Evolutionary conservation across 2,113 vertebrate genomes (phyloP).

Genomic region (Atherinomorus stipes): DNA sequence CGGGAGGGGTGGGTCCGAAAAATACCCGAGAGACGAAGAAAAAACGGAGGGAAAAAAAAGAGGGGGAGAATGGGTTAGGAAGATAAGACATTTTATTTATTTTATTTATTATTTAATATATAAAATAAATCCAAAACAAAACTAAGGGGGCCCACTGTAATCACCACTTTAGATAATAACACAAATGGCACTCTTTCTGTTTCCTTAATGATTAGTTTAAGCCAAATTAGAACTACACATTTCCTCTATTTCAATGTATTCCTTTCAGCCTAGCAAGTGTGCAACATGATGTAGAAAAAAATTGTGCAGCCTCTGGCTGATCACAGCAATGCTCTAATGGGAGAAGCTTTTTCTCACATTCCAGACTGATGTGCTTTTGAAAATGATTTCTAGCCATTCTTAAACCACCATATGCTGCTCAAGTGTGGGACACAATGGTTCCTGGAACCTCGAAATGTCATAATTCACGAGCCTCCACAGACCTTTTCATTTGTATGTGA

Average conservation of each 20-base stretch:
- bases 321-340: constrained; percentile 5
- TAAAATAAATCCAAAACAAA: no score
- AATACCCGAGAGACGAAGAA: no score
- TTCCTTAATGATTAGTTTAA: constrained; percentile 1
- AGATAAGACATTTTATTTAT: no score
- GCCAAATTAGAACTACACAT: constrained; percentile 4
- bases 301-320: neutral
- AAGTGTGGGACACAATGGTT: constrained; percentile 6
- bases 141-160: no score
- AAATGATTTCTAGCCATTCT: constrained; percentile 1
- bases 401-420: constrained; percentile 7
- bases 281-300: constrained; percentile 20
- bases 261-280: neutral
- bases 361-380: constrained; percentile 29
- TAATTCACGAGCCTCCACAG: neutral
- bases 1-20: no score
- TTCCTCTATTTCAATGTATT: constrained; percentile 15
- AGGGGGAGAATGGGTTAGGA: no score
- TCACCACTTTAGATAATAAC: neutral
- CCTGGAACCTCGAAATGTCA: neutral
- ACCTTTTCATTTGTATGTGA: constrained; percentile 10
- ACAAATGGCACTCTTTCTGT: neutral
- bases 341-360: constrained; percentile 18
- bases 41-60: no score
- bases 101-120: no score